Evolutionary conservation across 2,888 invertebrate species (phyloP).

Genomic region (Caenorhabditis imperialis): DNA sequence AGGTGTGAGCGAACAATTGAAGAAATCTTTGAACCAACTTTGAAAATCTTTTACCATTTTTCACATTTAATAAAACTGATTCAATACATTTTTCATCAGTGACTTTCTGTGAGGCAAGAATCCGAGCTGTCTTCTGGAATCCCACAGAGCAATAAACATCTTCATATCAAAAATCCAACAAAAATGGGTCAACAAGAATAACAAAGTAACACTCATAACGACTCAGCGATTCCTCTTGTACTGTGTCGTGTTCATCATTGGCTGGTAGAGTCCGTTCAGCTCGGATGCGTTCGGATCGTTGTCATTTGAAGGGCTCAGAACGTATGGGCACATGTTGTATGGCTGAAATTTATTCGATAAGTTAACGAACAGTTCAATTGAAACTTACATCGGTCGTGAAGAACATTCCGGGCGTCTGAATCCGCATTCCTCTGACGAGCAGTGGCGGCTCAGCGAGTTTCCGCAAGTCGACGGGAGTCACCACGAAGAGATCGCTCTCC

Average conservation of each 20-base stretch:
- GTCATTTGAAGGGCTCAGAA: slow-evolving; percentile 6
- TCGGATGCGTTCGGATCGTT: neutral
- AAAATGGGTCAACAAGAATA: too few relatives aligned
- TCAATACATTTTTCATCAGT: too few relatives aligned
- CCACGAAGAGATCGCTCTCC: slow-evolving; percentile 20
- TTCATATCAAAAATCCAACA: too few relatives aligned
- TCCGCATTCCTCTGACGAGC: slow-evolving; percentile 45
- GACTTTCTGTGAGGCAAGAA: too few relatives aligned
- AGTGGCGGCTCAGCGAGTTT: slow-evolving; percentile 33
- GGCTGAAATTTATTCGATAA: slow-evolving; percentile 18
- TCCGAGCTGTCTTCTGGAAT: too few relatives aligned
- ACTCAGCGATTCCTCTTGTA: slow-evolving; percentile 47
- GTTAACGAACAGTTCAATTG: neutral
- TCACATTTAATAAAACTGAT: too few relatives aligned
- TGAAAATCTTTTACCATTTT: too few relatives aligned
- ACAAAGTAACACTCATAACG: too few relatives aligned
- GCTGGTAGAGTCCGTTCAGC: slow-evolving; percentile 30
- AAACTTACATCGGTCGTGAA: slow-evolving; percentile 32
- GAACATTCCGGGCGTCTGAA: slow-evolving; percentile 35
- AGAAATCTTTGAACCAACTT: too few relatives aligned
- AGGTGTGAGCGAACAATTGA: too few relatives aligned
- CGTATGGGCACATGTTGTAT: slow-evolving; percentile 43
- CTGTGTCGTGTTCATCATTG: slow-evolving; percentile 28
- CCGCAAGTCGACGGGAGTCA: slow-evolving; percentile 38
- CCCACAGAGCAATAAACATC: too few relatives aligned